Percentiles rank a stretch among this genome's conserved stretches.
Conservation (phyloP, 1,140 invertebrate genomes). For the Fopius arisanus region DNA sequence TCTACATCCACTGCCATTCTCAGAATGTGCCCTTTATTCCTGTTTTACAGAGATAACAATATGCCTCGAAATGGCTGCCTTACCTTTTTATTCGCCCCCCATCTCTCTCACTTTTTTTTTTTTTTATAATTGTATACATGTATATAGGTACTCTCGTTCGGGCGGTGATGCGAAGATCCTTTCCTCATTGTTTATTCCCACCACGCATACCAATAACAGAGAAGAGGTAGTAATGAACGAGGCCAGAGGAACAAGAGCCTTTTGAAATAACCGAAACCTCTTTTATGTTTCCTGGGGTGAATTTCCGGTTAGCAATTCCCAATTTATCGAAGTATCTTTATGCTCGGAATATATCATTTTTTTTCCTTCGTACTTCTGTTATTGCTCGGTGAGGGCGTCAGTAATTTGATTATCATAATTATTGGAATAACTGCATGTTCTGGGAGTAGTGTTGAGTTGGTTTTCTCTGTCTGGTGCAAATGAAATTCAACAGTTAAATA, state of each 20-base stretch:
- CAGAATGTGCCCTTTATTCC: background rate
- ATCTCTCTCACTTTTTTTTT: background rate
- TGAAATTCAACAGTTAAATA: background rate
- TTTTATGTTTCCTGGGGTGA: constrained; percentile 16
- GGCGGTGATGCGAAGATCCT: constrained; percentile 25
- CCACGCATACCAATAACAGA: constrained; percentile 1
- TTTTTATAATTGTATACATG: constrained; percentile 8
- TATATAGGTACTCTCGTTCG: background rate
- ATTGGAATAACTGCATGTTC: background rate
- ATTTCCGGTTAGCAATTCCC: constrained; percentile 11
- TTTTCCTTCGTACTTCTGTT: background rate
- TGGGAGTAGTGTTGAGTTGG: background rate
- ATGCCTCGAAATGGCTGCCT: background rate
- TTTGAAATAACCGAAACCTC: constrained; percentile 13
- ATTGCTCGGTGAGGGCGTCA: background rate
- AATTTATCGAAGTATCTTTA: constrained; percentile 13
- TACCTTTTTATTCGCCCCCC: background rate
- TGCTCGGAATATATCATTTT: background rate
- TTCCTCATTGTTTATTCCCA: constrained; percentile 31
- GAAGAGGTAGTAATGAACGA: constrained; percentile 14
- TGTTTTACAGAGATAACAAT: background rate
- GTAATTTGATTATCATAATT: background rate
- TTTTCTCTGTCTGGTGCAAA: background rate
- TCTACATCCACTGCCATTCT: background rate
- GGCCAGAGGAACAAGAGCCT: background rate